Evolutionary conservation across 2,888 invertebrate species (phyloP).

Genomic region (Empis livida): DNA sequence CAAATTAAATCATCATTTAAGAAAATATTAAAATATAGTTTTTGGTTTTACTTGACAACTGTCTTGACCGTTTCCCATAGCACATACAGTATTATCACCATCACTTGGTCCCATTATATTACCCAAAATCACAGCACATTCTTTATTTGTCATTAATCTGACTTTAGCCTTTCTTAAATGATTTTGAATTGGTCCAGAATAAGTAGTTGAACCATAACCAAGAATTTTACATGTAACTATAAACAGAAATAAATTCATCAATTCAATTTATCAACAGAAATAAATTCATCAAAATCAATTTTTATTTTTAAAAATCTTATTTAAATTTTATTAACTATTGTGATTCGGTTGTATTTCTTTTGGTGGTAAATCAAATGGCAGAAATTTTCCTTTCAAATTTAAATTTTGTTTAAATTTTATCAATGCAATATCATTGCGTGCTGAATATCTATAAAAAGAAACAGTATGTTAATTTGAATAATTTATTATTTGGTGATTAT

Average conservation of each 20-base stretch:
- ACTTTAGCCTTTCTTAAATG: constrained; percentile 24
- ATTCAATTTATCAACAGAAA: too few relatives aligned
- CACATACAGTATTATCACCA: constrained; percentile 30
- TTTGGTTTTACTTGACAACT: constrained; percentile 23
- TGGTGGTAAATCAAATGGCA: constrained; percentile 15
- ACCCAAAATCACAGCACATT: constrained; percentile 25
- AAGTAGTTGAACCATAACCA: constrained; percentile 28
- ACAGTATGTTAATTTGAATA: neutral
- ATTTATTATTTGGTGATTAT: neutral
- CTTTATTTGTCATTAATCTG: constrained; percentile 20
- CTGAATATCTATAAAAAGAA: constrained; percentile 22
- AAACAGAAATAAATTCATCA: too few relatives aligned
- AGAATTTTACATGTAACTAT: constrained; percentile 27
- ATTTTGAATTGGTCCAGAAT: constrained; percentile 26
- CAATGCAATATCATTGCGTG: constrained; percentile 30
- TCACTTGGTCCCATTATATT: constrained; percentile 30
- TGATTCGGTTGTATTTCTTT: constrained; percentile 19
- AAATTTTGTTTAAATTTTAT: constrained; percentile 17
- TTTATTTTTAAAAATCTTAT: neutral
- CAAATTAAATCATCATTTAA: constrained; percentile 3
- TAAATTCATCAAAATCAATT: too few relatives aligned
- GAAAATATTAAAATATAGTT: neutral
- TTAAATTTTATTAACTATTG: constrained; percentile 17
- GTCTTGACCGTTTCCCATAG: constrained; percentile 27
- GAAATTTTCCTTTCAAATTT: constrained; percentile 3